phyloP scores from a whole-genome alignment of 2,797 vertebrate species.

The Labeo calbasu region DNA sequence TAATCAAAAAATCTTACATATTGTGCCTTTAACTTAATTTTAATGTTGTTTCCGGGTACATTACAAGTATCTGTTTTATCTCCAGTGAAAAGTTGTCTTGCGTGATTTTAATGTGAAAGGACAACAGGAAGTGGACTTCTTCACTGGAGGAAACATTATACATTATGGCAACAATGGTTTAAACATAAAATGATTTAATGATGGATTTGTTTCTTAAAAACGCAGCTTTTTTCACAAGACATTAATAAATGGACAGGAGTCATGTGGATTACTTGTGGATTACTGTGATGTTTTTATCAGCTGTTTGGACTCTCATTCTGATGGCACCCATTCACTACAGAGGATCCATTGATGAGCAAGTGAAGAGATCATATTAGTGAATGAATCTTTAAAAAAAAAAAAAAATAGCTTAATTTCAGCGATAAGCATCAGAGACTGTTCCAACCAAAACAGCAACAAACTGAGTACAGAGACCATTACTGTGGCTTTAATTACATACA shows the following conservation, averaged over 20 bases:
- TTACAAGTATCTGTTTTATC: neutral
- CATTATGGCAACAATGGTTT: neutral
- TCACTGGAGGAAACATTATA: neutral
- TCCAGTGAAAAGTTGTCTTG: neutral
- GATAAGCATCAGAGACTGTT: neutral
- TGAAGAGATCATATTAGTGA: neutral
- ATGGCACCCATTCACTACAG: neutral
- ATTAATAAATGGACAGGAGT: neutral
- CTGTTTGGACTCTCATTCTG: slow-evolving; percentile 2
- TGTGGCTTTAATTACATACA: neutral
- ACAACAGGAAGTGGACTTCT: neutral
- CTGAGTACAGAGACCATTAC: neutral
- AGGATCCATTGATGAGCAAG: neutral
- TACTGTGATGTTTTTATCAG: neutral
- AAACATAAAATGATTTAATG: too few species aligned
- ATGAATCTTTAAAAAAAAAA: neutral
- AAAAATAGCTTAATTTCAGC: neutral
- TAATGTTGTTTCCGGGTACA: neutral
- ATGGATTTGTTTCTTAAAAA: too few species aligned
- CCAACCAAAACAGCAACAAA: neutral
- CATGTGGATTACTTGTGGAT: neutral
- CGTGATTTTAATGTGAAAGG: neutral
- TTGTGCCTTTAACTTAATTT: too few species aligned
- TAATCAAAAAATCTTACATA: too few species aligned
- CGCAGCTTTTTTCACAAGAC: neutral